Evolutionary conservation across 2,113 vertebrate species (phyloP).

Genomic region (Ceratotherium simum): DNA sequence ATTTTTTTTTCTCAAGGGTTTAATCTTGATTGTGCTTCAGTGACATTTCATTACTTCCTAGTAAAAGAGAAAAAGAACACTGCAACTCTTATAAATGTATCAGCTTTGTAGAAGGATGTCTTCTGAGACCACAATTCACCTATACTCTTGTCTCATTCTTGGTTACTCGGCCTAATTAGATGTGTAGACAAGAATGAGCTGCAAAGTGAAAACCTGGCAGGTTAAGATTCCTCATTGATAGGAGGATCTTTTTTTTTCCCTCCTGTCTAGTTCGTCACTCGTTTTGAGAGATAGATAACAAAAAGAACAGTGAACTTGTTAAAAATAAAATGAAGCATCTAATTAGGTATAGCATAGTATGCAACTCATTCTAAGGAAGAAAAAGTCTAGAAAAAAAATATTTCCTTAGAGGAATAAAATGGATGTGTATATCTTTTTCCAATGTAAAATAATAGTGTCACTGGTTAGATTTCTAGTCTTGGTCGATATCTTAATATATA

Average conservation of each 20-base stretch:
- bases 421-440: background rate
- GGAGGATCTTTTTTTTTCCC: background rate
- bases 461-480: background rate
- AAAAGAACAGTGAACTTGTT: background rate
- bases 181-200: background rate
- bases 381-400: background rate
- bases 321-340: constrained; percentile 9
- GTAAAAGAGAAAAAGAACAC: background rate
- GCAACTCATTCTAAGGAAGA: background rate
- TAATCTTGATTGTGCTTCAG: constrained; percentile 3
- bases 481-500: background rate
- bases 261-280: background rate
- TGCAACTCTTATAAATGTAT: background rate
- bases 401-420: constrained; percentile 8
- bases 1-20: background rate
- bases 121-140: constrained; percentile 22
- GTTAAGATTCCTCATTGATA: constrained; percentile 30
- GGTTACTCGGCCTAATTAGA: background rate
- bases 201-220: background rate
- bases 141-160: background rate
- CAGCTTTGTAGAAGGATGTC: background rate
- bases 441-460: background rate
- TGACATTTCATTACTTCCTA: background rate
- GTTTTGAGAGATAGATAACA: constrained; percentile 5
- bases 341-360: background rate